Evolutionary conservation across 2,888 invertebrate genomes (phyloP).

Genomic region (Chelonus formosanus): DNA sequence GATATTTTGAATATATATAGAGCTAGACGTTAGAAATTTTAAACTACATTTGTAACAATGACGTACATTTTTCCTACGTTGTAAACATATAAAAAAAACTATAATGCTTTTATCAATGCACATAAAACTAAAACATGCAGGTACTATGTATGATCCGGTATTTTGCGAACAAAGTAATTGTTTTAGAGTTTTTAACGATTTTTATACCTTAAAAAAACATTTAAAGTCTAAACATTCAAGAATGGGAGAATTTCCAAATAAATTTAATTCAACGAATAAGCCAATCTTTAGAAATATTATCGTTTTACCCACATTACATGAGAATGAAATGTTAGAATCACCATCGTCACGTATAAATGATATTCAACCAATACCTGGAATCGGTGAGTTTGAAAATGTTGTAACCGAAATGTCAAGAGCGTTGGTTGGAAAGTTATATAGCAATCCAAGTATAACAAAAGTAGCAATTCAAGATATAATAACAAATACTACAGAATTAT

Average conservation of each 20-base stretch:
- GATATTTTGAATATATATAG: background rate
- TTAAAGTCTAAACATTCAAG: slow-evolving; percentile 6
- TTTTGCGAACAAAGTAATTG: slow-evolving; percentile 13
- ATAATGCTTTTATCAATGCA: background rate
- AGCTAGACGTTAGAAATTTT: background rate
- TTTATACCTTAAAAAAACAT: slow-evolving; percentile 23
- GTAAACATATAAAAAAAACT: slow-evolving; percentile 1
- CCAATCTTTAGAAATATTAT: background rate
- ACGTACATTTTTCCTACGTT: slow-evolving; percentile 23
- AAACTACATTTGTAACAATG: slow-evolving; percentile 12
- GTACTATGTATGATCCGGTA: slow-evolving; percentile 11
- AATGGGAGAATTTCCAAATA: background rate
- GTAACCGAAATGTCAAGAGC: slow-evolving; percentile 7
- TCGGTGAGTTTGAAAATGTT: background rate
- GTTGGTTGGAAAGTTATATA: slow-evolving; percentile 14
- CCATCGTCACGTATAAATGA: too few species aligned
- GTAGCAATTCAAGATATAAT: slow-evolving; percentile 21
- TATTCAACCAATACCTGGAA: too few species aligned
- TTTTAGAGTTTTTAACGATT: slow-evolving; percentile 13
- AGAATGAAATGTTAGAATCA: too few species aligned
- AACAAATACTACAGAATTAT: slow-evolving; percentile 21
- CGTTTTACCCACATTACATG: too few species aligned
- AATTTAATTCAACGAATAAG: background rate
- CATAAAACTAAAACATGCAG: slow-evolving; percentile 21
- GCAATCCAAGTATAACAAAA: slow-evolving; percentile 15